Evolutionary conservation across 2,113 vertebrate genomes (phyloP).

Genomic region (Vanacampus margaritifer): DNA sequence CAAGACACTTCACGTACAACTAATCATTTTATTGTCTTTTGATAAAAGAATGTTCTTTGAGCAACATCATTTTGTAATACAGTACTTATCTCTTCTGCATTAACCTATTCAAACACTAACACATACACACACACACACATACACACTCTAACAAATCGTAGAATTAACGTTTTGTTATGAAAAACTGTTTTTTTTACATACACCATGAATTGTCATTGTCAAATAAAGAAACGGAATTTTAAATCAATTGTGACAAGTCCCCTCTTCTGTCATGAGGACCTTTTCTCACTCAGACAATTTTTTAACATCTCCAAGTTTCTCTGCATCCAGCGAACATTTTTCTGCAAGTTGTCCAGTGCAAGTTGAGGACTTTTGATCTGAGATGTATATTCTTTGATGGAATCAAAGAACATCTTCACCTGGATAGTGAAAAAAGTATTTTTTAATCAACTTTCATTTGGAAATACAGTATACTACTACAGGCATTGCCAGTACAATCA

Average conservation of each 20-base stretch:
- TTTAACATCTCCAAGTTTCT: constrained; percentile 70
- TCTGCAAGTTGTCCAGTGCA: constrained; percentile 72
- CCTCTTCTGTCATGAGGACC: constrained; percentile 28
- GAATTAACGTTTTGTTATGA: constrained; percentile 13
- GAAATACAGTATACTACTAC: neutral
- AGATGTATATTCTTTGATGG: constrained; percentile 69
- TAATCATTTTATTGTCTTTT: neutral
- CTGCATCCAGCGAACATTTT: constrained; percentile 75
- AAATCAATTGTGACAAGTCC: neutral
- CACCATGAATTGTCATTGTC: constrained; percentile 3
- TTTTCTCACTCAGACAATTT: constrained; percentile 62
- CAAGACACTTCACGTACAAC: neutral
- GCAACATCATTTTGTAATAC: neutral
- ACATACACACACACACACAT: no score
- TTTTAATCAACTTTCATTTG: neutral
- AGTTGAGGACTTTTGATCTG: constrained; percentile 70
- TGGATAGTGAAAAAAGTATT: constrained; percentile 41
- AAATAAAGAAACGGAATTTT: constrained; percentile 8
- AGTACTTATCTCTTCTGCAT: neutral
- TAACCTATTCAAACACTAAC: neutral
- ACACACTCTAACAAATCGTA: neutral
- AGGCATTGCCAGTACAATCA: neutral
- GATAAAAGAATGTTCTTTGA: neutral
- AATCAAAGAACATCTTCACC: constrained; percentile 74
- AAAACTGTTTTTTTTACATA: constrained; percentile 10